Base-by-base conservation (phyloP, 2,888 invertebrate species). In the Luperina nickerlii region DNA sequence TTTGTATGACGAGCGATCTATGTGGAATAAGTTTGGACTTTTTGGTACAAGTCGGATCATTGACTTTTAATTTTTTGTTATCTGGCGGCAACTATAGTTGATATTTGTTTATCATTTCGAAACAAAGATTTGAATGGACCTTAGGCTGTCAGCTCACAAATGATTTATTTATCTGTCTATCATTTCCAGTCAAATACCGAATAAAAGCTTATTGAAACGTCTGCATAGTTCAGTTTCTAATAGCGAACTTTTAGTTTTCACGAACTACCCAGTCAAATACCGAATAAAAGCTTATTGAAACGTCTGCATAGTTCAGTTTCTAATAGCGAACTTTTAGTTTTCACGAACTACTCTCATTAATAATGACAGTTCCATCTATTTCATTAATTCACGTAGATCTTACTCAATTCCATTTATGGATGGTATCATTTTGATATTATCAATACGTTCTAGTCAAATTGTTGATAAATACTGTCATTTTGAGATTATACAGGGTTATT, bases 281-380 rank as follows among this genome's bases (percentile, higher is more conserved):
- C n/a, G n/a, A n/a, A n/a, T 57, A 51, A 67, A 72, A 51, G 24
- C 42, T 51, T 74, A 79, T 32, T 73, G 74, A 51, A 73, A 45
- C 20, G 32, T 74, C 51, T 74, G 60, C 51, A 67, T 67, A 74
- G 60, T 74, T 80, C 2, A 74, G 51, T 62, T 27, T 7, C 15
- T 51, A 38, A 45, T 54, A 11, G 11, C 20, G 24, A 51, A 60
- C 32, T 20, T 62, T n/a, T n/a, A 38, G 60, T 68, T 74, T 62
- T 18, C 42, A 24, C 20, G 13, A 45, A 74, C 38, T 48, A 42
- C 45, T 70, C 45, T 51, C 42, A 32, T 67, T 45, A 63, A 38
- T 57, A 62, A 74, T 66, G 24, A 63, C 11, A 4, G 42, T 74
- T 32, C 27, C 38, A 78, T 60, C 20, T 73, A 38, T 60, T 68